A percentile compares a stretch with the other conserved stretches of the same genome.
These are phyloP conservation scores for Drosophila kanapiae DNA, from an alignment of 1,140 invertebrate species.

Conservation along the genomic window DNA sequence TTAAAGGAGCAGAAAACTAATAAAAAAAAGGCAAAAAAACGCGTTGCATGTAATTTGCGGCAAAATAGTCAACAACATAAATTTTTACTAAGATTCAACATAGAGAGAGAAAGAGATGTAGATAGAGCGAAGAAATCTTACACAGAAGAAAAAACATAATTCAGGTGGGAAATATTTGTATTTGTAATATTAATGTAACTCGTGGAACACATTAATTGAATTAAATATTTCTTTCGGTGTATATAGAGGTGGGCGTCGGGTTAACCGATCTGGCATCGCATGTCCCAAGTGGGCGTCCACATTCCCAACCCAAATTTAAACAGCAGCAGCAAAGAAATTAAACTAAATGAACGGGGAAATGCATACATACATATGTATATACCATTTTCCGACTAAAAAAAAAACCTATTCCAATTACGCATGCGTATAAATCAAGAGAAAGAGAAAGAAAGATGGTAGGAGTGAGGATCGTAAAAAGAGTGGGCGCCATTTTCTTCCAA, in stretches of 20 bases:
- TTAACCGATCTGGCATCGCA: slow-evolving; percentile 40
- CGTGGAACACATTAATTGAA: neutral
- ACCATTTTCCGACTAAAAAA: neutral
- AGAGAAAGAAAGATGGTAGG: neutral
- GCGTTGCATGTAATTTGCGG: slow-evolving; percentile 80
- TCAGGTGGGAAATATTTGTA: neutral
- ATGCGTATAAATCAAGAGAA: slow-evolving; percentile 33
- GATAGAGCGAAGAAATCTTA: neutral
- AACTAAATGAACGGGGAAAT: slow-evolving; percentile 34
- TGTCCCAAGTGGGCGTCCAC: slow-evolving; percentile 42
- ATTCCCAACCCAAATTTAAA: slow-evolving; percentile 41
- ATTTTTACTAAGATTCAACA: slow-evolving; percentile 43
- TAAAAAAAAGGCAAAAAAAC: slow-evolving; percentile 17
- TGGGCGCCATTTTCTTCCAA: slow-evolving; percentile 22
- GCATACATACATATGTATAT: too few relatives aligned
- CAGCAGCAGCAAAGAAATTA: slow-evolving; percentile 36
- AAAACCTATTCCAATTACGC: slow-evolving; percentile 30
- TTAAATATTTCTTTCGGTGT: neutral
- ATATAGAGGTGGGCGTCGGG: slow-evolving; percentile 4
- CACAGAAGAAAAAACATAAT: neutral
- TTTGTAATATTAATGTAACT: neutral
- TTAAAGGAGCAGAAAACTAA: neutral
- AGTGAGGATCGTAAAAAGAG: slow-evolving; percentile 1
- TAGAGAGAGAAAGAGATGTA: neutral
- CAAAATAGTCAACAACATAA: slow-evolving; percentile 83